These are phyloP conservation scores for Tinamus guttatus DNA, from an alignment of 2,113 vertebrate genomes.

Conservation along the genomic window DNA sequence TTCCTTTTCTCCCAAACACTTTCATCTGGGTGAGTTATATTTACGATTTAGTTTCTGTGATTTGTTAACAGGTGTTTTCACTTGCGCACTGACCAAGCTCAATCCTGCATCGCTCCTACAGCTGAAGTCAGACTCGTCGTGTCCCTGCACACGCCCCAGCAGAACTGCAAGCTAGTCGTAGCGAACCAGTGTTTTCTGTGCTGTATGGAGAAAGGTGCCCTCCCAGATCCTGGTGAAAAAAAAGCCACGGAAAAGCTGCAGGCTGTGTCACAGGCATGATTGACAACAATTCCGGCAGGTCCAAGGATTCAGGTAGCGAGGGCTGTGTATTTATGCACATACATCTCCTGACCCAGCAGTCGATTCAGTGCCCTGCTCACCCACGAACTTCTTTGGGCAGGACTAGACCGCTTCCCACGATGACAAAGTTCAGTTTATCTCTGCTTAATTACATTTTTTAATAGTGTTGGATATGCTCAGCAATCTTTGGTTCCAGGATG, in stretches of 20 bases:
- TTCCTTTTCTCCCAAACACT: background rate
- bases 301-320: background rate
- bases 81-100: background rate
- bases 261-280: background rate
- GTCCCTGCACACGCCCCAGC: background rate
- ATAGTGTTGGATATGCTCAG: background rate
- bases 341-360: background rate
- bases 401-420: background rate
- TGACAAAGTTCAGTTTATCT: background rate
- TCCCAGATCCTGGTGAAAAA: background rate
- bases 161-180: background rate
- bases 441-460: background rate
- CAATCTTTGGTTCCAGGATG: background rate
- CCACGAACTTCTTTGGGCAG: background rate
- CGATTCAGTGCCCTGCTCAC: background rate
- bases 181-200: background rate
- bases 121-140: background rate
- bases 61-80: conserved; percentile 4
- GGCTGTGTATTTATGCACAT: background rate
- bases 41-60: background rate
- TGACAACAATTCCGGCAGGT: background rate
- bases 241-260: background rate
- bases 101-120: background rate
- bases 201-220: background rate
- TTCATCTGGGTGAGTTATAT: background rate